Base-by-base conservation (phyloP, 2,113 vertebrate genomes). In the Eptesicus fuscus region DNA sequence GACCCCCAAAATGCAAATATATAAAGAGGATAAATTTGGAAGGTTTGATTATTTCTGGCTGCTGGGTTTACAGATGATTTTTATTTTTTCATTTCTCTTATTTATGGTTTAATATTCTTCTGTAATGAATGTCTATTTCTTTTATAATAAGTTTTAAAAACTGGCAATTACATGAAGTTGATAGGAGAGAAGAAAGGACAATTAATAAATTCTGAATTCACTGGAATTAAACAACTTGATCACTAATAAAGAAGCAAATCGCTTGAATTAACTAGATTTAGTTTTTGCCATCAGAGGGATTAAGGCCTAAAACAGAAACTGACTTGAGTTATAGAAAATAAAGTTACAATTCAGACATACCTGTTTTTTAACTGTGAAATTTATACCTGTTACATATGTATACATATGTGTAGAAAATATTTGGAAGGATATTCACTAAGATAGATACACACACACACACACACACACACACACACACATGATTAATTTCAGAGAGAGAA, bases 261-360 rank as follows among this genome's bases (percentile, higher is more conserved):
- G 67, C 69, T 47, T 87, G 69, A 93, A 88, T 67, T 78, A 96
- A 83, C 3, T 87, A 88, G 14, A 93, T 51, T 84, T 91, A 67
- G 17, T 47, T 93, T 93, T 84, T 85, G 13, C n/a, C 37, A 74
- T 56, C 18, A 69, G 67, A 74, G 23, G 35, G 14, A 95, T 47
- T 74, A 7, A 93, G 23, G 16, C 7, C 56, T 69, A 76, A 73
- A 95, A 89, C 9, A 80, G 25, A 73, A 91, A 91, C 0, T 32
- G 78, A 67, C 12, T 44, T 84, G 56, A 84, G 11, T 84, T 61
- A 61, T 5, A 73, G 17, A 85, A 88, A 83, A 88, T 53, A 63
- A 85, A 89, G 76, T 49, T 78, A 93, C 7, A 88, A 71, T 88
- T 73, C 23, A 92, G 44, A 12, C 11, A 51, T 70, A 17, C 1